Percentiles rank a stretch among this genome's conserved stretches.
Conservation (phyloP, 2,797 vertebrate species). For the Gambusia yucatana region DNA sequence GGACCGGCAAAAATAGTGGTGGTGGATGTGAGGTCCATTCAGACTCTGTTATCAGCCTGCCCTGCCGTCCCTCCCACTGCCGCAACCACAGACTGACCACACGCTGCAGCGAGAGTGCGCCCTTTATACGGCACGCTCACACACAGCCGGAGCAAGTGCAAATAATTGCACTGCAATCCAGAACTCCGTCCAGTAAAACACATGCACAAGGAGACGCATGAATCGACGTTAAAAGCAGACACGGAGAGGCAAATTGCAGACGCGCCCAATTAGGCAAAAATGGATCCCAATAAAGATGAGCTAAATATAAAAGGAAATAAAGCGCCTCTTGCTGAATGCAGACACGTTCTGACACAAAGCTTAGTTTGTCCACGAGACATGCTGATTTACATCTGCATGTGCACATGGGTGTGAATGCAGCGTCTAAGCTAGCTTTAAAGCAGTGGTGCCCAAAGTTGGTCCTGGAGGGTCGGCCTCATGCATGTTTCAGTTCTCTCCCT, state of each 20-base stretch:
- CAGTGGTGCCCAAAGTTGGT: not conserved
- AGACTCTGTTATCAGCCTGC: conserved; percentile 81
- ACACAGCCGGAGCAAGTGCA: conserved; percentile 48
- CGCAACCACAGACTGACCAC: conserved; percentile 77
- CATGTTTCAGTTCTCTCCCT: too few relatives aligned
- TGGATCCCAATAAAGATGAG: conserved; percentile 61
- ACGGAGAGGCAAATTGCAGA: conserved; percentile 60
- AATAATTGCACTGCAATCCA: conserved; percentile 61
- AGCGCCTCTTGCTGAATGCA: conserved; percentile 24
- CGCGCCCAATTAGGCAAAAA: conserved; percentile 66
- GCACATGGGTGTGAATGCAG: conserved; percentile 15
- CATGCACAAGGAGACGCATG: conserved; percentile 57
- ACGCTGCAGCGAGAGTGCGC: conserved; percentile 42
- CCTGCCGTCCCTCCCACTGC: conserved; percentile 71
- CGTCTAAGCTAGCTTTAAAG: conserved; percentile 3
- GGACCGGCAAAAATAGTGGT: conserved; percentile 79
- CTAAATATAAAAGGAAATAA: conserved; percentile 63
- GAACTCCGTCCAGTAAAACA: conserved; percentile 58
- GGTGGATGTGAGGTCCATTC: conserved; percentile 79
- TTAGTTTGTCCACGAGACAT: conserved; percentile 26
- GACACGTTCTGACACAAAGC: conserved; percentile 36
- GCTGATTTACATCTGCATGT: conserved; percentile 29
- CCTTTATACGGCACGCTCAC: conserved; percentile 9
- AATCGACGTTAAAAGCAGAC: conserved; percentile 64
- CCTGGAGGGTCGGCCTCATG: too few relatives aligned